A percentile compares a stretch with the other conserved stretches of the same genome.
These are phyloP conservation scores for Myotis lucifugus DNA, from an alignment of 2,113 vertebrate genomes.

Conservation along the genomic window DNA sequence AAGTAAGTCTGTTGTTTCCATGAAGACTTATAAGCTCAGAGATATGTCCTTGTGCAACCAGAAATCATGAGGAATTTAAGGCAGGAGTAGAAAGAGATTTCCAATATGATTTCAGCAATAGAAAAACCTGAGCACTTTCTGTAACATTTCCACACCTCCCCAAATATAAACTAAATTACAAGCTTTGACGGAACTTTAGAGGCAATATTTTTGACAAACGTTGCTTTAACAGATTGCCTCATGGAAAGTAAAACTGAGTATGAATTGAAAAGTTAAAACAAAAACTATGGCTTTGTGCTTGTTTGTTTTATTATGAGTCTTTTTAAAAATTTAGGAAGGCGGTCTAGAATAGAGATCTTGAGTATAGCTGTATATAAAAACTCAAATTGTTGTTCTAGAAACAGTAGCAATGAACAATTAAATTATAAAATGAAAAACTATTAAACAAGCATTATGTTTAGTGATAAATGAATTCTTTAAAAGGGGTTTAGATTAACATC, in stretches of 20 bases:
- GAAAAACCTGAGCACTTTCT: conserved; percentile 62
- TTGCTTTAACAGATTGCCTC: conserved; percentile 53
- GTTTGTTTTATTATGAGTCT: conserved; percentile 11
- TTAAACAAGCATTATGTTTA: conserved; percentile 12
- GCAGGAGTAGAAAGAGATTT: conserved; percentile 71
- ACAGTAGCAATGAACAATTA: neutral
- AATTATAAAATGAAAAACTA: neutral
- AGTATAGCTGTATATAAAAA: conserved; percentile 44
- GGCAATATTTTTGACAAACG: conserved; percentile 59
- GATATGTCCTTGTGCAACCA: conserved; percentile 72
- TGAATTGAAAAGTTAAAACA: conserved; percentile 61
- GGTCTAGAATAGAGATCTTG: conserved; percentile 28
- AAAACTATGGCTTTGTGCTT: neutral
- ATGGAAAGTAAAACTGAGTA: conserved; percentile 56
- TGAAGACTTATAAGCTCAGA: conserved; percentile 63
- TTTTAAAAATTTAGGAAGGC: conserved; percentile 46
- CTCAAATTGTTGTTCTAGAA: conserved; percentile 34
- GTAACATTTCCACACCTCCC: conserved; percentile 38
- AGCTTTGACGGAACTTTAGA: conserved; percentile 69
- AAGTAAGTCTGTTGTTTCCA: conserved; percentile 70
- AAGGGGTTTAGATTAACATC: neutral
- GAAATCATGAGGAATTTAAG: conserved; percentile 79
- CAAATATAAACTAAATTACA: conserved; percentile 60
- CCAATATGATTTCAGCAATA: conserved; percentile 74
- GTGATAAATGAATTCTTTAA: neutral